Percentiles rank a stretch among this genome's conserved stretches.
Evolutionary conservation across 2,888 invertebrate genomes (phyloP).

Genomic region (Cetonia aurata): DNA sequence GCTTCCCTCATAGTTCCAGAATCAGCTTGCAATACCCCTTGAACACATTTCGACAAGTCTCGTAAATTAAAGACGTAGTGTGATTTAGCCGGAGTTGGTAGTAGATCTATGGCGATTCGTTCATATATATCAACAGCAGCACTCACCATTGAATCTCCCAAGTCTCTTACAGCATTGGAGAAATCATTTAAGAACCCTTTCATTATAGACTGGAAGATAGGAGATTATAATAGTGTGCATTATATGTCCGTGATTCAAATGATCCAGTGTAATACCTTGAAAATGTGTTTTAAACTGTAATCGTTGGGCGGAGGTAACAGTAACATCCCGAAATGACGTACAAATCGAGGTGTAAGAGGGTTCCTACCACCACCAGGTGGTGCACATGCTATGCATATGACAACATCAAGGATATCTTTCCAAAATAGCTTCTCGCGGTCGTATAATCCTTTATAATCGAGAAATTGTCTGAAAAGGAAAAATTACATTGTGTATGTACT

Average conservation of each 20-base stretch:
- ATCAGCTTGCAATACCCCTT: slow-evolving; percentile 90
- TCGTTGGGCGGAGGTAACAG: slow-evolving; percentile 86
- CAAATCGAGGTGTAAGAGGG: slow-evolving; percentile 85
- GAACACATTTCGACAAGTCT: slow-evolving; percentile 90
- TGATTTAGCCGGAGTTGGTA: slow-evolving; percentile 92
- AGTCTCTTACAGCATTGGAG: slow-evolving; percentile 74
- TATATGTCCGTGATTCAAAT: neutral
- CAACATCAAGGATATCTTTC: slow-evolving; percentile 88
- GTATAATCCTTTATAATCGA: slow-evolving; percentile 86
- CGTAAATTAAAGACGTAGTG: slow-evolving; percentile 94
- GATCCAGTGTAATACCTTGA: slow-evolving; percentile 70
- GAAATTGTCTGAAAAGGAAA: slow-evolving; percentile 71
- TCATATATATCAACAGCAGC: slow-evolving; percentile 89
- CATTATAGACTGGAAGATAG: slow-evolving; percentile 72
- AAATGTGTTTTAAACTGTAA: slow-evolving; percentile 82
- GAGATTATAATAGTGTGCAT: neutral
- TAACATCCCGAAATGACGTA: slow-evolving; percentile 90
- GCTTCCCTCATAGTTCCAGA: slow-evolving; percentile 75
- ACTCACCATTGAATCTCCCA: slow-evolving; percentile 80
- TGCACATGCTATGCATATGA: slow-evolving; percentile 86
- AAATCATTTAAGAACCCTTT: slow-evolving; percentile 85
- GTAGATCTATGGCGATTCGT: slow-evolving; percentile 81
- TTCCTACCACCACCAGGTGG: slow-evolving; percentile 94
- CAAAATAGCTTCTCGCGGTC: slow-evolving; percentile 90
- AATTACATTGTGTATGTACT: neutral